Evolutionary conservation across 2,888 invertebrate species (phyloP), one percentile per base, ranked within the genome.

Genomic region (Anthrax anthrax): DNA sequence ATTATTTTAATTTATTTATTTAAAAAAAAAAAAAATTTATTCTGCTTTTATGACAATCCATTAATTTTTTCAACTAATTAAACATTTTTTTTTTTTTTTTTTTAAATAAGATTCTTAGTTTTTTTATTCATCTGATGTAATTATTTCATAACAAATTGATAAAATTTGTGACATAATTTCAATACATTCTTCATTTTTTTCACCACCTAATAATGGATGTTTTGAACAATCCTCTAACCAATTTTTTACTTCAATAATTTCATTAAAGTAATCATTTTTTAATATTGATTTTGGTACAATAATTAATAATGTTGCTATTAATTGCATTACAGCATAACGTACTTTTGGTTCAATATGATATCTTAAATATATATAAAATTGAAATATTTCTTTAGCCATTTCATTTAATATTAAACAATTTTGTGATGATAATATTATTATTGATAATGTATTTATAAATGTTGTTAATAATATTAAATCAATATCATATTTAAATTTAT

Each of bases 311-410:
- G 81, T 71, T 0, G 80, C 81, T 1, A 85, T 64, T 43, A 84
- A 70, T 18, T 78, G 74, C n/a, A 87, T 69, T 0, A 80, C 76
- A 6, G 76, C 77, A 17, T 74, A 64, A 43, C 83, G 72, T 2
- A 88, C 76, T 54, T 76, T 77, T 0, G 78, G 72, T 46, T 86
- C 81, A 0, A 72, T 65, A 36, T 81, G 78, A 56, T 78, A 82
- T 37, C 81, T 70, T 54, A 86, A 65, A 46, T 75, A 75, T 63
- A 80, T 73, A 13, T 78, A 72, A 50, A 87, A 71, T 52, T 79
- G 78, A 1, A 87, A 68, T 2, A 83, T 69, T 57, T 86, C 86
- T 50, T 74, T 74, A 1, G 78, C 79, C 69, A 88, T 83, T 50
- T 74, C 72, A 0, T 76, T 63, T 12, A 77, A 73, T 34, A 76